Conservation (phyloP, 2,113 vertebrate genomes). For the Hymenochirus boettgeri region DNA sequence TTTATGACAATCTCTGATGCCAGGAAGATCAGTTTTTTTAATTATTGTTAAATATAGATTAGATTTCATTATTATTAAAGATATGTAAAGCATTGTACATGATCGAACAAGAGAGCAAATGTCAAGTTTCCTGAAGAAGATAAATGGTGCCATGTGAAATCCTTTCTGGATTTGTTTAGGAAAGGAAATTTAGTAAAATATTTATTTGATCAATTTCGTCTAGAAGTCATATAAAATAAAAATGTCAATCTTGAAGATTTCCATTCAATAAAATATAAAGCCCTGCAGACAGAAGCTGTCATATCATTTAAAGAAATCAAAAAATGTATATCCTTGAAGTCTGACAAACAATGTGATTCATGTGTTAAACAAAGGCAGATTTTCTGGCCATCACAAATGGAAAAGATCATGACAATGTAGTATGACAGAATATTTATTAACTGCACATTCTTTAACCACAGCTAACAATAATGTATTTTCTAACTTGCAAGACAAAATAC, state of each 20-base stretch:
- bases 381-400: not conserved
- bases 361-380: not conserved
- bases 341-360: not conserved
- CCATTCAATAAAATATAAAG: not conserved
- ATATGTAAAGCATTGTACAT: too few relatives aligned
- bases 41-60: too few relatives aligned
- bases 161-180: not conserved
- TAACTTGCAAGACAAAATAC: too few relatives aligned
- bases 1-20: too few relatives aligned
- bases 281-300: not conserved
- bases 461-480: not conserved
- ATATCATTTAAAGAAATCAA: not conserved
- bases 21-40: too few relatives aligned
- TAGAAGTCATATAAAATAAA: constrained; percentile 1
- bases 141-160: too few relatives aligned
- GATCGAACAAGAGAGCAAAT: too few relatives aligned
- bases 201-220: not conserved
- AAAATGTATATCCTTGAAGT: not conserved
- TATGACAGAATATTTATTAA: constrained; percentile 4
- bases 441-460: constrained; percentile 2
- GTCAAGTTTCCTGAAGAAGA: too few relatives aligned
- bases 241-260: not conserved
- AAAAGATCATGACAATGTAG: constrained; percentile 3
- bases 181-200: not conserved
- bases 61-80: too few relatives aligned